Evolutionary conservation across 2,797 vertebrate species (phyloP), one percentile per base, ranked within the genome.

Genomic region (Rhinichthys osculus): DNA sequence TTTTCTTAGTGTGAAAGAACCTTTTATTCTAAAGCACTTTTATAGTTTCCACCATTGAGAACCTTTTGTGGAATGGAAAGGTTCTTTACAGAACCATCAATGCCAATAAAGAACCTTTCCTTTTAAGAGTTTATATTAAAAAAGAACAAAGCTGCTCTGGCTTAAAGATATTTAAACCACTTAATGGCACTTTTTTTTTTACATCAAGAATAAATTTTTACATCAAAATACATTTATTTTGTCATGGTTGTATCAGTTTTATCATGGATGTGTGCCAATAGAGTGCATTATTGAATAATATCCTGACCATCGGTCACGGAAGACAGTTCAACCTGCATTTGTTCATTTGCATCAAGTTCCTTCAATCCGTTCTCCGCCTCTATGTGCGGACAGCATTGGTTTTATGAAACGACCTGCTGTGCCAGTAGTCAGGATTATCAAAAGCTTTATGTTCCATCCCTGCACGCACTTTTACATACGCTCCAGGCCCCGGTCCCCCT

Each of bases 371-470:
- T 23, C 23, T 73, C 23, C 33, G 19, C 47, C 76, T 17, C 94
- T 95, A 98, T 90, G 96, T 97, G 27, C 94, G 92, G 89, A 97
- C 95, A 2, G 93, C 90, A 4, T 95, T 96, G 1, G 91, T 80
- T 88, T 98, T 97, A 40, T 95, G 91, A 89, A 96, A 97, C 87
- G 97, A 94, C 82, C 96, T 95, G 92, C 97, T 99, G 89, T 98
- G 97, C 97, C 97, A 99, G 87, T 99, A 99, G 89, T 97, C 96
- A 21, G 97, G 97, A 91, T 99, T 99, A 92, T 99, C 97, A 85
- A 98, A 99, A 80, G 97, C 97, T 23, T 93, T 96, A 93, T 98
- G 96, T 1, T 52, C 85, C 7, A 91, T 92, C 83, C 92, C 94
- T 7, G 94, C 85, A 57, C 93, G 92, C 19, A 97, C 95, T 87